These are phyloP conservation scores for Colletes latitarsis DNA, from an alignment of 1,140 invertebrate genomes.

Conservation along the genomic window DNA sequence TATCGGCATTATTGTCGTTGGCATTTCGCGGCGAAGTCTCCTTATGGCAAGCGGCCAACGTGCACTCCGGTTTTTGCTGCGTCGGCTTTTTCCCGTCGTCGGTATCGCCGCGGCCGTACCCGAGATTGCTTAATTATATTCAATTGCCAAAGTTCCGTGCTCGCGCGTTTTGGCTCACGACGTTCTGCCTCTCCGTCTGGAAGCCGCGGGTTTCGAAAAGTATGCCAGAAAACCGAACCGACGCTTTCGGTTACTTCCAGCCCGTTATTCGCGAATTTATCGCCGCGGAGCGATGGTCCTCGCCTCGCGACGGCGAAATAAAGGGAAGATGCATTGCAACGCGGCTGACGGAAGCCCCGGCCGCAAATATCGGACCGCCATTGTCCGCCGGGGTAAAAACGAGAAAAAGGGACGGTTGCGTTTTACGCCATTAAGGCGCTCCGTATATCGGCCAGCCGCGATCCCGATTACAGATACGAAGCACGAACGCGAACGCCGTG, in stretches of 20 bases:
- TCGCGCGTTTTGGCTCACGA: slow-evolving; percentile 31
- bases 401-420: neutral
- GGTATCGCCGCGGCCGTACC: slow-evolving; percentile 53
- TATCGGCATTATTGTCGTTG: slow-evolving; percentile 74
- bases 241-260: slow-evolving; percentile 6
- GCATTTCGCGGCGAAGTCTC: slow-evolving; percentile 69
- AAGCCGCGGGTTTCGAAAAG: slow-evolving; percentile 39
- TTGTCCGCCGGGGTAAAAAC: slow-evolving; percentile 8
- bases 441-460: neutral
- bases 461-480: slow-evolving; percentile 28
- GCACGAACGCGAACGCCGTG: slow-evolving; percentile 1
- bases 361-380: slow-evolving; percentile 1
- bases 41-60: slow-evolving; percentile 77
- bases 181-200: slow-evolving; percentile 8
- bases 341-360: slow-evolving; percentile 24
- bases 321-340: slow-evolving; percentile 24
- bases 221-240: slow-evolving; percentile 30
- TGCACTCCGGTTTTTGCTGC: slow-evolving; percentile 62
- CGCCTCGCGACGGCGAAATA: slow-evolving; percentile 15
- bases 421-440: slow-evolving; percentile 35
- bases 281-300: neutral
- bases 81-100: slow-evolving; percentile 47
- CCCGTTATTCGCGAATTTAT: slow-evolving; percentile 38
- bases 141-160: slow-evolving; percentile 77
- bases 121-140: slow-evolving; percentile 78